A percentile compares a stretch with the other conserved stretches of the same genome.
These are phyloP conservation scores for Lophochroa leadbeateri DNA, from an alignment of 2,113 vertebrate species.

Conservation along the genomic window DNA sequence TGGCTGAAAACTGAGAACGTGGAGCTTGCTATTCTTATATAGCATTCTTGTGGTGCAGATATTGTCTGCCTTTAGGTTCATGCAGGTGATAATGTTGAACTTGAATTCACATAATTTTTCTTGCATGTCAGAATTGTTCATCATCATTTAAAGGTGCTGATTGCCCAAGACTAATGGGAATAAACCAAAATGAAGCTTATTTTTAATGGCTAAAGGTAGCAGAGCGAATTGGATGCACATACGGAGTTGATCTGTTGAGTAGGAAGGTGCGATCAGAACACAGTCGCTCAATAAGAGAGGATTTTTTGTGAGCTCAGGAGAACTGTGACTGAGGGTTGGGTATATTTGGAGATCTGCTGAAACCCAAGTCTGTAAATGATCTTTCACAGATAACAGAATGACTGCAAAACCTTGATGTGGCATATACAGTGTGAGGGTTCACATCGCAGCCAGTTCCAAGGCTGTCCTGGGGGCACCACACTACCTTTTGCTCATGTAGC, in stretches of 20 bases:
- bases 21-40: background rate
- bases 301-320: slow-evolving; percentile 7
- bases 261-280: slow-evolving; percentile 61
- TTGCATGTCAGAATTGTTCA: background rate
- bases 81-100: background rate
- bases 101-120: background rate
- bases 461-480: fast-evolving
- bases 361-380: background rate
- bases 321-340: slow-evolving; percentile 10
- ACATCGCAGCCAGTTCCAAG: background rate
- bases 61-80: background rate
- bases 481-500: background rate
- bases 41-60: background rate
- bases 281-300: slow-evolving; percentile 23
- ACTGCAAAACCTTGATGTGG: background rate
- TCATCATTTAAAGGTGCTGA: background rate
- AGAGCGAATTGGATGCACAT: slow-evolving; percentile 2
- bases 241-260: slow-evolving; percentile 65
- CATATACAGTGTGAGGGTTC: background rate
- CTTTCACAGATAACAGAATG: background rate
- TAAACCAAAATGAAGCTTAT: slow-evolving; percentile 16
- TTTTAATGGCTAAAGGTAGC: slow-evolving; percentile 53
- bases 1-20: background rate
- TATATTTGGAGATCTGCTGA: slow-evolving; percentile 48
- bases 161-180: slow-evolving; percentile 6